Base-by-base conservation (phyloP, 1,140 invertebrate genomes). In the Anadara kagoshimensis region DNA sequence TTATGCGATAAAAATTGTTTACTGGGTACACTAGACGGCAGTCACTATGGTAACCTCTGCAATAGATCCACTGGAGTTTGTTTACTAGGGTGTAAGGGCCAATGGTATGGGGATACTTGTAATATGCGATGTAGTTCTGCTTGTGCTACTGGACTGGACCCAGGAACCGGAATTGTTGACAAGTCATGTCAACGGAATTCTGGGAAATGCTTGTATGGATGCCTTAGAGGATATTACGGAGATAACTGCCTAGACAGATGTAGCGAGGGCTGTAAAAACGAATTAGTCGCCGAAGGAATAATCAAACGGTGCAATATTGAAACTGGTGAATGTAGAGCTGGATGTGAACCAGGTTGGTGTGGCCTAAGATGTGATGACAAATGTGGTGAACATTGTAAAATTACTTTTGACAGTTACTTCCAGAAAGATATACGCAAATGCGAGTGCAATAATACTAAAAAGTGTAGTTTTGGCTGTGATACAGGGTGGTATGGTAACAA, bases 41-140 rank as follows among this genome's bases (percentile, higher is more conserved):
- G 2, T 36, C 2, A 36, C 29, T 36, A 36, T 36, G 29, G 29
- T 7, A 36, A 36, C 29, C 29, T 36, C 29, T 64, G 62, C n/a
- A 8, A 53, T 54, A 41, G 54, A 44, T 49, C 58, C 5, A 53
- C 62, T 41, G 61, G 67, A 26, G 24, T 45, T 18, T 75, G 73
- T 69, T 53, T 29, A 65, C 44, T 44, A 10, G 62, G 62, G 1
- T 75, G 73, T 53, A 57, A 41, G 44, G 20, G 51, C n/a, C 53
- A 59, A 5, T 57, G 45, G 51, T 75, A 69, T 51, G 73, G 73
- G 18, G 44, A 61, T 18, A 24, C 24, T n/a, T 75, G 73, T 75
- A 43, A 75, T 18, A 44, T 58, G 16, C 24, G 41, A 26, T 75
- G 73, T 41, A 75, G 61, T 20, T 20, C 26, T 16, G 16, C 49